These are phyloP conservation scores for Saccostrea glomerata DNA, from an alignment of 1,140 invertebrate species.

Conservation along the genomic window DNA sequence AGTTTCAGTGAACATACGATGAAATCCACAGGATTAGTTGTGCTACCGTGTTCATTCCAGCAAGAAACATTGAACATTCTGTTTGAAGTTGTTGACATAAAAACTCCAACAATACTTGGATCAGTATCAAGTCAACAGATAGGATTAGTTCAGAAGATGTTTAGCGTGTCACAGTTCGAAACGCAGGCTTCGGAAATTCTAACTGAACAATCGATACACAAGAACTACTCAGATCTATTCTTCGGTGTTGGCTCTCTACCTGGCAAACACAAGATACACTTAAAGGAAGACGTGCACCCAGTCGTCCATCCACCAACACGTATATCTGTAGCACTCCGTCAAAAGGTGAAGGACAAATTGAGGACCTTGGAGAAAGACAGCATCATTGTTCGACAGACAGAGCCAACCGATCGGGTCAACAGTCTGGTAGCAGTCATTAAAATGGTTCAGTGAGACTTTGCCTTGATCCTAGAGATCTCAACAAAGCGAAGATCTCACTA, in stretches of 20 bases:
- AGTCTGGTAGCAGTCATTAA: constrained; percentile 64
- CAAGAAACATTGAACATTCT: neutral
- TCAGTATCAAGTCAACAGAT: neutral
- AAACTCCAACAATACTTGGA: too few relatives aligned
- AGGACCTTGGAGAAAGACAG: constrained; percentile 62
- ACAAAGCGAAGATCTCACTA: constrained; percentile 42
- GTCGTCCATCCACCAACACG: constrained; percentile 55
- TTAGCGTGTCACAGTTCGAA: neutral
- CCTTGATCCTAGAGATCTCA: constrained; percentile 43
- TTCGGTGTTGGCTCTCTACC: constrained; percentile 35
- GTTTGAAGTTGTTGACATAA: too few relatives aligned
- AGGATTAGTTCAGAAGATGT: neutral
- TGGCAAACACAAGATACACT: constrained; percentile 17
- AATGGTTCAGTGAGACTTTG: constrained; percentile 72
- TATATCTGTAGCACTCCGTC: constrained; percentile 23
- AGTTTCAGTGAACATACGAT: neutral
- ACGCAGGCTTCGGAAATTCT: neutral
- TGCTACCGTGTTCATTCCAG: neutral
- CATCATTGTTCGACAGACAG: constrained; percentile 60
- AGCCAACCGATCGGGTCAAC: constrained; percentile 64
- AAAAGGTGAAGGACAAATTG: constrained; percentile 71
- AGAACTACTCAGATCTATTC: constrained; percentile 1
- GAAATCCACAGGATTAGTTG: neutral
- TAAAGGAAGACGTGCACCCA: constrained; percentile 34
- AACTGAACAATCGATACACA: neutral